Base-by-base conservation (phyloP, 2,888 invertebrate genomes). In the Helobdella robusta region DNA sequence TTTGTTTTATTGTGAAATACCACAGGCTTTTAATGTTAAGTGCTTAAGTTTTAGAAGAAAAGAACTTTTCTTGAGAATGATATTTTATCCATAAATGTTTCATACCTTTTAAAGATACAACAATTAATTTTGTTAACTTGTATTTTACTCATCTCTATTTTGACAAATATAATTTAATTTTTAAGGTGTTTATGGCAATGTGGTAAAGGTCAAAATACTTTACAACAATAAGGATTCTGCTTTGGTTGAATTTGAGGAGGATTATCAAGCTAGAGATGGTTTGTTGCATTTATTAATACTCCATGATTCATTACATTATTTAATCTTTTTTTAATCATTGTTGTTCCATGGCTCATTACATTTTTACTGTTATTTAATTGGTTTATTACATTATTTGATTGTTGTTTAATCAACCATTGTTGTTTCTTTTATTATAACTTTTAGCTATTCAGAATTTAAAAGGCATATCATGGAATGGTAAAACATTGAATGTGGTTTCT, bases 221-320 rank as follows among this genome's bases (percentile, higher is more conserved):
- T 61, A 44, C 28, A 61, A 61, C 40, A 61, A 61, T 28, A 61
- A 61, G 46, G 61, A 61, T 44, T 61, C 61, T 44, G 61, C 61
- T 6, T 32, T 61, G 20, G 44, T 61, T 28, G 61, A 61, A n/a
- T 61, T 46, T 44, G 61, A 61, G 30, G 61, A 61, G 28, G 61
- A 61, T 5, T 61, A 61, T 40, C 61, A 61, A 30, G 61, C 61
- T 23, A 32, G 44, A n/a, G 61, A 61, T 61, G 61, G 61, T 61
- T 44, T 15, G 8, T 6, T 11, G 18, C n/a, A 20, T 11, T 15
- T 15, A 40, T 15, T 40, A 40, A 40, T 15, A 40, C 44, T 15
- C 11, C n/a, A 40, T 15, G n/a, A n/a, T n/a, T n/a, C n/a, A n/a
- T n/a, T n/a, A n/a, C n/a, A n/a, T n/a, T 11, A 8, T n/a, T n/a